Conservation (phyloP, 2,888 invertebrate species). For the Brachypterus glaber region DNA sequence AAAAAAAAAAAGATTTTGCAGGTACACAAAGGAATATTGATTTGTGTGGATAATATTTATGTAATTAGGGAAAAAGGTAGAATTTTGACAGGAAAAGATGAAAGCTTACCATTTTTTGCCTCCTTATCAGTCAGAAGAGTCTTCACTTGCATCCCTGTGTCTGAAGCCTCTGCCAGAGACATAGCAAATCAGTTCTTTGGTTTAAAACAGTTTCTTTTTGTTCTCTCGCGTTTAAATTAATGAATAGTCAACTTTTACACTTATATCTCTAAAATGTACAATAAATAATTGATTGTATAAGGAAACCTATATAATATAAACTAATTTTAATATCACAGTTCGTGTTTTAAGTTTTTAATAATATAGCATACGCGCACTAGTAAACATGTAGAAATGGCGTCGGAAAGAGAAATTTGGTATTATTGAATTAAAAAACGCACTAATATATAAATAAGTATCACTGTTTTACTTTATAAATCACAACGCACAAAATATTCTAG, state of each 20-base stretch:
- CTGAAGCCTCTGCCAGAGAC: slow-evolving; percentile 30
- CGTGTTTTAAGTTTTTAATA: slow-evolving; percentile 13
- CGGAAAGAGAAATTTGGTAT: too few relatives aligned
- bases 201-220: slow-evolving; percentile 22
- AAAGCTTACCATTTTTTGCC: slow-evolving; percentile 29
- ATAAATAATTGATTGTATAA: slow-evolving; percentile 34
- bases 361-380: slow-evolving; percentile 31
- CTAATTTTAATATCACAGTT: slow-evolving; percentile 37
- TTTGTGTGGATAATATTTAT: background rate
- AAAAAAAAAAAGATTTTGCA: too few relatives aligned
- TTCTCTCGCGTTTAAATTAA: too few relatives aligned
- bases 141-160: slow-evolving; percentile 26
- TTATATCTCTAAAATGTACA: slow-evolving; percentile 29
- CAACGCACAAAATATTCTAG: slow-evolving; percentile 24
- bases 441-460: slow-evolving; percentile 22
- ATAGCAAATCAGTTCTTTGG: slow-evolving; percentile 29
- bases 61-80: background rate
- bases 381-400: slow-evolving; percentile 25
- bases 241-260: slow-evolving; percentile 22
- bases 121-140: slow-evolving; percentile 26
- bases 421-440: slow-evolving; percentile 25
- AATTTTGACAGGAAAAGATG: slow-evolving; percentile 6
- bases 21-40: background rate
- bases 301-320: slow-evolving; percentile 33
- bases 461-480: slow-evolving; percentile 24